Evolutionary conservation across 2,888 invertebrate species (phyloP).

Genomic region (Agrypnus murinus): DNA sequence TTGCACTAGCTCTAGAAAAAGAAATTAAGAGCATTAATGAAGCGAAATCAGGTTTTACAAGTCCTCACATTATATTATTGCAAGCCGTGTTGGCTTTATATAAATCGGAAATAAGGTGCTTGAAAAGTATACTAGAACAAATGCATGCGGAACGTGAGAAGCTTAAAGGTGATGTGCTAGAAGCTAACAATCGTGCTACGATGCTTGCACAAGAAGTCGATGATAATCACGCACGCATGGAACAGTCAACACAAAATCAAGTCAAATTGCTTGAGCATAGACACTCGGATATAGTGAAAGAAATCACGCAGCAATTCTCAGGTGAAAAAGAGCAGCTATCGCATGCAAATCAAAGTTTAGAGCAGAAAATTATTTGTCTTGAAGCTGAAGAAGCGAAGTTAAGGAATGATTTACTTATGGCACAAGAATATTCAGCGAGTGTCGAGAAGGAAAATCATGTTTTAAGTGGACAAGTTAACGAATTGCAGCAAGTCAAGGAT

Average conservation of each 20-base stretch:
- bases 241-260: constrained; percentile 82
- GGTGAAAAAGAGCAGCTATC: constrained; percentile 85
- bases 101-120: constrained; percentile 78
- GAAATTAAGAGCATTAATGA: constrained; percentile 72
- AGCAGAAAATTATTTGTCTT: constrained; percentile 78
- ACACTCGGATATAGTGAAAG: constrained; percentile 84
- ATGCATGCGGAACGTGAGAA: constrained; percentile 86
- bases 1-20: constrained; percentile 81
- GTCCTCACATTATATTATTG: constrained; percentile 73
- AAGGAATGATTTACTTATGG: constrained; percentile 76
- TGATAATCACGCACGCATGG: constrained; percentile 89
- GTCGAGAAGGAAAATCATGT: constrained; percentile 79
- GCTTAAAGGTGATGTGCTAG: constrained; percentile 83
- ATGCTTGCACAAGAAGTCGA: constrained; percentile 93
- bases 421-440: constrained; percentile 78
- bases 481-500: constrained; percentile 71
- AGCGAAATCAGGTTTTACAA: constrained; percentile 63
- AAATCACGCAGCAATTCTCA: constrained; percentile 80
- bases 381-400: constrained; percentile 81
- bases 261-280: constrained; percentile 83
- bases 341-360: constrained; percentile 75
- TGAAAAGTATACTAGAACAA: constrained; percentile 78
- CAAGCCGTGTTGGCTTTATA: constrained; percentile 80
- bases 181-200: constrained; percentile 87
- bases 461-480: constrained; percentile 76